These are phyloP conservation scores for Rhizoglyphus robini DNA, from an alignment of 1,140 invertebrate genomes.

Conservation along the genomic window DNA sequence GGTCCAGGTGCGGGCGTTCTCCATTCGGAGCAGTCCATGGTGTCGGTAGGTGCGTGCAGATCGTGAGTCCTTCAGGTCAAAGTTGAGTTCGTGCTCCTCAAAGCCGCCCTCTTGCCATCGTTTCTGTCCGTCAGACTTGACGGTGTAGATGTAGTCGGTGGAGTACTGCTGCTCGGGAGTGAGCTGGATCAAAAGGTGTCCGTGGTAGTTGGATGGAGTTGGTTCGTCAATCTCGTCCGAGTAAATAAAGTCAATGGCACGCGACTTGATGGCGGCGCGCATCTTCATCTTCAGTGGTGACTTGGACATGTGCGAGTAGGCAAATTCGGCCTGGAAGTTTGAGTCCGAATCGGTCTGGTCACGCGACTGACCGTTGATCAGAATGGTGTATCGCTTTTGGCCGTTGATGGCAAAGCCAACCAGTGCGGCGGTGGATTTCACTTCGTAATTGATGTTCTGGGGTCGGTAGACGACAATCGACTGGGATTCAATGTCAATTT, in stretches of 20 bases:
- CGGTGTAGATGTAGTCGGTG: background rate
- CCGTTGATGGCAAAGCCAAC: background rate
- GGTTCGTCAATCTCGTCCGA: constrained; percentile 10
- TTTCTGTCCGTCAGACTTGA: background rate
- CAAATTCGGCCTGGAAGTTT: constrained; percentile 8
- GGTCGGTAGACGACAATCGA: background rate
- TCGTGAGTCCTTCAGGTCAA: background rate
- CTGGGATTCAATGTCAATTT: background rate
- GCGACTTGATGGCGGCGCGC: background rate
- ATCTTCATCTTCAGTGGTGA: constrained; percentile 8
- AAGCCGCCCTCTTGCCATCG: background rate
- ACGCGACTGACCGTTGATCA: background rate
- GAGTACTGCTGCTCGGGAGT: background rate
- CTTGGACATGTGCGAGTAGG: background rate
- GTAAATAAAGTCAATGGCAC: background rate
- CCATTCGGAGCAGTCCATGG: constrained; percentile 12
- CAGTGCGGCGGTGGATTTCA: background rate
- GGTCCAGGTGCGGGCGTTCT: background rate
- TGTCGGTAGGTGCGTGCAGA: background rate
- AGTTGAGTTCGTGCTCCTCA: background rate
- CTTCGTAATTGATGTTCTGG: constrained; percentile 8
- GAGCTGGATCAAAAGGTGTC: background rate
- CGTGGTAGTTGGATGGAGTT: background rate
- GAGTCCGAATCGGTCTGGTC: background rate
- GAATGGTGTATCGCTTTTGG: background rate